Percentiles rank a stretch among this genome's conserved stretches.
These are phyloP conservation scores for Forbesichthys agassizii DNA, from an alignment of 2,113 vertebrate genomes.

Conservation along the genomic window DNA sequence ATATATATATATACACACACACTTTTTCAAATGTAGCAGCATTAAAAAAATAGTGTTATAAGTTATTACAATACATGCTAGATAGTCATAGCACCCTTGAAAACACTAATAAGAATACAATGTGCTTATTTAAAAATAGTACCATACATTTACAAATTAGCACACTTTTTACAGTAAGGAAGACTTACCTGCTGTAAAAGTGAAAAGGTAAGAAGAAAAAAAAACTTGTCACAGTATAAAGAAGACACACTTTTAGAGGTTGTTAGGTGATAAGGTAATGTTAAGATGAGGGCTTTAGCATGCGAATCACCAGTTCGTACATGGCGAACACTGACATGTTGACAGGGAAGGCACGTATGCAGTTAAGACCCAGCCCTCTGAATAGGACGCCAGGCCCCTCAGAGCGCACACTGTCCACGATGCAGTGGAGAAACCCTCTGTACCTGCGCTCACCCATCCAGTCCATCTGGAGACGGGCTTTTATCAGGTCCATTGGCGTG, in stretches of 20 bases:
- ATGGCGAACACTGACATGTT: slow-evolving; percentile 85
- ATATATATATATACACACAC: too few species aligned
- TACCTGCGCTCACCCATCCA: slow-evolving; percentile 73
- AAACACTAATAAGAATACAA: not conserved
- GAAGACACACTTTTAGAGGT: too few species aligned
- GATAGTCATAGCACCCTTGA: not conserved
- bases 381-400: slow-evolving; percentile 82
- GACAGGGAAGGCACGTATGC: slow-evolving; percentile 85
- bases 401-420: slow-evolving; percentile 74
- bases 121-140: too few species aligned
- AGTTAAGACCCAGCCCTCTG: slow-evolving; percentile 84
- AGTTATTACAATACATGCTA: not conserved
- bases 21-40: not conserved
- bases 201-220: too few species aligned
- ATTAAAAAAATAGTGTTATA: not conserved
- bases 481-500: slow-evolving; percentile 89
- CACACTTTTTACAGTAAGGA: too few species aligned
- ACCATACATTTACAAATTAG: too few species aligned
- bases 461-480: slow-evolving; percentile 82
- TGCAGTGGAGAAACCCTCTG: slow-evolving; percentile 82
- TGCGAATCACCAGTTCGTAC: slow-evolving; percentile 79
- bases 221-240: too few species aligned
- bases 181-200: too few species aligned
- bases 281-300: slow-evolving; percentile 41
- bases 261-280: not conserved